Conservation (phyloP, 2,888 invertebrate genomes). For the Ctenicera cuprea region DNA sequence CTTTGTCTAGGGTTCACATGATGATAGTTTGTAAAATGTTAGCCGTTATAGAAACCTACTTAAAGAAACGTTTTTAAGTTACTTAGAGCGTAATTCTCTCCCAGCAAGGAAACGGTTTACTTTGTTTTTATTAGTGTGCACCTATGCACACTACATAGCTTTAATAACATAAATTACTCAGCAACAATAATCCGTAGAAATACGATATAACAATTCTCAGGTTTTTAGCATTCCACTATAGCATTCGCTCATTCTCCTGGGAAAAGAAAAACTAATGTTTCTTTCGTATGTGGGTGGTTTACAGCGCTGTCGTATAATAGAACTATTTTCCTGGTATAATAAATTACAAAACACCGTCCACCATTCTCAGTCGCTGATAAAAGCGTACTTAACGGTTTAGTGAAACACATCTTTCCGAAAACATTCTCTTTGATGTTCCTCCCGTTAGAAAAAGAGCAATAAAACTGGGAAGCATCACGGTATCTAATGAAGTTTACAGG, state of each 20-base stretch:
- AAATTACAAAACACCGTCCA: constrained; percentile 49
- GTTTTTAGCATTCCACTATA: constrained; percentile 47
- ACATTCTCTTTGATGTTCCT: not conserved
- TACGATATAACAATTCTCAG: constrained; percentile 21
- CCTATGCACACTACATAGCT: too few relatives aligned
- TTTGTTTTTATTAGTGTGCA: too few relatives aligned
- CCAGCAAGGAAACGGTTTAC: too few relatives aligned
- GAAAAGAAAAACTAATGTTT: constrained; percentile 55
- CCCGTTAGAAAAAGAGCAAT: not conserved
- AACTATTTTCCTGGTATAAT: constrained; percentile 56
- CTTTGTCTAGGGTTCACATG: too few relatives aligned
- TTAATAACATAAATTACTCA: not conserved
- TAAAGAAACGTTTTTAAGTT: too few relatives aligned
- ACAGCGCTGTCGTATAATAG: constrained; percentile 56
- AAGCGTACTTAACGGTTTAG: constrained; percentile 35
- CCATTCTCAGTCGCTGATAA: constrained; percentile 36
- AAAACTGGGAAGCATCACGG: not conserved
- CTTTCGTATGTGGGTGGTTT: constrained; percentile 57
- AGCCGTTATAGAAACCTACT: too few relatives aligned
- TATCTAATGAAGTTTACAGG: constrained; percentile 17
- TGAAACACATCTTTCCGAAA: constrained; percentile 5
- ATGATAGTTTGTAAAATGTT: too few relatives aligned
- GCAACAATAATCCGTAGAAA: constrained; percentile 2
- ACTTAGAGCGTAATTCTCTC: too few relatives aligned
- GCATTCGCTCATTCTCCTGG: constrained; percentile 53